Evolutionary conservation across 2,797 vertebrate genomes (phyloP), one percentile per base, ranked within the genome.

Genomic region (Argyrosomus regius): DNA sequence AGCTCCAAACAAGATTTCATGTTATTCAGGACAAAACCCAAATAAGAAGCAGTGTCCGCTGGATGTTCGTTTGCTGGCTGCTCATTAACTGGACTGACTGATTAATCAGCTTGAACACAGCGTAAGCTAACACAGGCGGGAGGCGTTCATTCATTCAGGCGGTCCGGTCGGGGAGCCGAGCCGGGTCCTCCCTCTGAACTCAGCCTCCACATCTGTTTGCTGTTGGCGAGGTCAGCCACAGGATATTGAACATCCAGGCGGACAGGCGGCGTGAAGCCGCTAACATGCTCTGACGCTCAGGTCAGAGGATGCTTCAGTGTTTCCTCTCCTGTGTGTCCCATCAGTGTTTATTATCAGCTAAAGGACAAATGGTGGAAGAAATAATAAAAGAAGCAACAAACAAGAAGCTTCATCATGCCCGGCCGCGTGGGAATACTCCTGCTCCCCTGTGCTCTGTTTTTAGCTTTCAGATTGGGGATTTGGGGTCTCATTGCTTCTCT

Each of bases 141-240:
- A 65, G 65, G 77, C 24, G 46, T 31, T 64, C 54, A 17, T 50
- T 72, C 68, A 35, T 28, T 41, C 26, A 18, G 50, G 7, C 22
- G 3, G 31, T 31, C 31, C 31, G n/a, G 39, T 53, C 13, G 14
- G 35, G 24, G 6, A 35, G 45, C 1, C 35, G 54, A 39, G 28
- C 63, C 1, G 62, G 39, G 28, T 66, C 72, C 75, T 76, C 61
- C 60, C 2, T 69, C 77, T 82, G 83, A 87, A 83, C 82, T 77
- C 41, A 24, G 72, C 63, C 50, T 26, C 65, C 83, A 93, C 92
- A 93, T 94, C 92, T 95, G 93, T 88, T 92, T 81, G 86, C 84
- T 77, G 91, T 93, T 90, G 91, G 68, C 35, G 66, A 72, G 76
- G 82, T 87, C 84, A 86, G 86, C 86, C 77, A 88, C 92, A 92